A percentile compares a stretch with the other conserved stretches of the same genome.
These are phyloP conservation scores for Sapayoa aenigma DNA, from an alignment of 2,113 vertebrate genomes.

Conservation along the genomic window DNA sequence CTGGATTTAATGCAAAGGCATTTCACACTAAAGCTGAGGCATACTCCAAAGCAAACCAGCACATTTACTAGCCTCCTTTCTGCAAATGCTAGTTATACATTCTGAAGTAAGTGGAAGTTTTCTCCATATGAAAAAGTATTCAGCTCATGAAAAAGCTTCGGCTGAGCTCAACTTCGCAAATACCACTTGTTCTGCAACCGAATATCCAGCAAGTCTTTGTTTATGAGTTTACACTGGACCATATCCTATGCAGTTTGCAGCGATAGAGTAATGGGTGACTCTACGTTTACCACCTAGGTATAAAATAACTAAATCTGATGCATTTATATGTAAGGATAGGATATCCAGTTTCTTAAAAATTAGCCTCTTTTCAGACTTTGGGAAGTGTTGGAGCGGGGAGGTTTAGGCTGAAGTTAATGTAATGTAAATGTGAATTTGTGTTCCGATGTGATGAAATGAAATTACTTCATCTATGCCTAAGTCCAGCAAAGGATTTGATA, in stretches of 20 bases:
- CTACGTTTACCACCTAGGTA: background rate
- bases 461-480: background rate
- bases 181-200: background rate
- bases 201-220: background rate
- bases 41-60: background rate
- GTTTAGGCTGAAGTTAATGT: background rate
- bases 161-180: background rate
- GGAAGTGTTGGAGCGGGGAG: background rate
- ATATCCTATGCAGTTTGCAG: background rate
- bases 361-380: background rate
- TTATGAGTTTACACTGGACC: conserved; percentile 27
- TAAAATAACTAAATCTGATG: background rate
- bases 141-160: background rate
- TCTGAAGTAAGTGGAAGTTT: background rate
- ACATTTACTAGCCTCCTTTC: conserved; percentile 5
- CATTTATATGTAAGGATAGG: background rate
- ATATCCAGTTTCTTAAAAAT: conserved; percentile 25
- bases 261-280: background rate
- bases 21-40: background rate
- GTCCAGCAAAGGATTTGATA: background rate
- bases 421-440: background rate
- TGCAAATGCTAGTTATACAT: background rate
- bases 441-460: background rate
- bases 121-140: background rate
- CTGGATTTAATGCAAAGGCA: background rate